A percentile compares a stretch with the other conserved stretches of the same genome.
Conservation (phyloP, 2,797 vertebrate genomes). For the Oreochromis grahami region DNA sequence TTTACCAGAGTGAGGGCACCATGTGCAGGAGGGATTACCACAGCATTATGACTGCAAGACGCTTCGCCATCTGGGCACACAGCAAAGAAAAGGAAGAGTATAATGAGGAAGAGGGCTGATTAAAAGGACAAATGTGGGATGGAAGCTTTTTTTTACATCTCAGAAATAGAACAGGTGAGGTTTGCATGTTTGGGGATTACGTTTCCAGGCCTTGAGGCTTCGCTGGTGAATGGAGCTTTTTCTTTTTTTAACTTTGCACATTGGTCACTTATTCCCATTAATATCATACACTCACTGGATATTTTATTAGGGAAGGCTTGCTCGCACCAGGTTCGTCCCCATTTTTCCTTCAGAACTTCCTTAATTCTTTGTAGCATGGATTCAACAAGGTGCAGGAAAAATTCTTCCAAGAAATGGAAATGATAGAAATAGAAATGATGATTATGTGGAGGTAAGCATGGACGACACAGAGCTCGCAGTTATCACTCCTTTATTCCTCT, state of each 20-base stretch:
- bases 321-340: neutral
- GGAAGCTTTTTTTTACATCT: conserved; percentile 11
- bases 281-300: neutral
- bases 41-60: conserved; percentile 67
- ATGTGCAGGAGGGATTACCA: conserved; percentile 72
- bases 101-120: conserved; percentile 41
- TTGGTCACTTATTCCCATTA: neutral
- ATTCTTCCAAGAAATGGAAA: neutral
- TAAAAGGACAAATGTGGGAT: conserved; percentile 24
- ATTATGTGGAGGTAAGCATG: too few species aligned
- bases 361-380: neutral
- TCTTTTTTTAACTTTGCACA: neutral
- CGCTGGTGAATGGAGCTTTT: neutral
- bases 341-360: neutral
- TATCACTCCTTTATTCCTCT: too few species aligned
- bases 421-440: neutral
- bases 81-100: conserved; percentile 44
- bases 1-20: conserved; percentile 64
- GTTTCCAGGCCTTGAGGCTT: neutral
- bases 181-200: neutral
- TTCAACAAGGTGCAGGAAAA: neutral
- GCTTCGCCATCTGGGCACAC: conserved; percentile 69
- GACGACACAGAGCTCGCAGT: too few species aligned
- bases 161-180: conserved; percentile 27
- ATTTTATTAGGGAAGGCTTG: neutral